Evolutionary conservation across 2,888 invertebrate genomes (phyloP), one percentile per base, ranked within the genome.

Genomic region (Cephus pulcher): DNA sequence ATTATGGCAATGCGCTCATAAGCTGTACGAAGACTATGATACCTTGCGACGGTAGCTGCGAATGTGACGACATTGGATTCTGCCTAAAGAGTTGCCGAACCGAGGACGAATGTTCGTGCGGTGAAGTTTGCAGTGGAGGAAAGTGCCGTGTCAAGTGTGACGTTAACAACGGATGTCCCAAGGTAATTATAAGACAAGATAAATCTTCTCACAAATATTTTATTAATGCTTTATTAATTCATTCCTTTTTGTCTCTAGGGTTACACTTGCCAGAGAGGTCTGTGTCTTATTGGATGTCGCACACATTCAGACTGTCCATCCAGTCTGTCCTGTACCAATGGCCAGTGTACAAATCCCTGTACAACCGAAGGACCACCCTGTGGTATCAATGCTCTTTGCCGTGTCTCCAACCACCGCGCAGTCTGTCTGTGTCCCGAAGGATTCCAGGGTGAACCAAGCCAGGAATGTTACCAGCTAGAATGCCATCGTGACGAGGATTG

Each of bases 351-450:
- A 74, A 94, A 95, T 91, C 95, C 96, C 73, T 97, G 96, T 87
- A 91, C 93, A 81, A 92, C 94, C 82, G 93, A 94, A 73, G 91
- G 92, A 34, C 93, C 93, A 30, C 95, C 96, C 1, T 98, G 98
- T 86, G 97, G 97, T 6, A 94, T 94, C 83, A 95, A 96, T 89
- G 97, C 98, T 0, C 89, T 96, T 1, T 98, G 98, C 88, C 94
- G 95, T 82, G 95, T 96, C 0, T 95, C 95, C 3, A 95, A 96
- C 83, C 98, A 97, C 91, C 94, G 96, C 71, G 95, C 96, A 73
- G 94, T 98, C 4, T 98, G 98, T 89, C 94, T 96, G 79, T 98
- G 98, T 88, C 97, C 97, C 0, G 96, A 96, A 87, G 97, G 97
- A 30, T 96, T 94, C 88, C 95, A 95, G 83, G 97, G 97, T 0